phyloP scores from a whole-genome alignment of 2,797 vertebrate species.

The Pipistrellus nathusii region DNA sequence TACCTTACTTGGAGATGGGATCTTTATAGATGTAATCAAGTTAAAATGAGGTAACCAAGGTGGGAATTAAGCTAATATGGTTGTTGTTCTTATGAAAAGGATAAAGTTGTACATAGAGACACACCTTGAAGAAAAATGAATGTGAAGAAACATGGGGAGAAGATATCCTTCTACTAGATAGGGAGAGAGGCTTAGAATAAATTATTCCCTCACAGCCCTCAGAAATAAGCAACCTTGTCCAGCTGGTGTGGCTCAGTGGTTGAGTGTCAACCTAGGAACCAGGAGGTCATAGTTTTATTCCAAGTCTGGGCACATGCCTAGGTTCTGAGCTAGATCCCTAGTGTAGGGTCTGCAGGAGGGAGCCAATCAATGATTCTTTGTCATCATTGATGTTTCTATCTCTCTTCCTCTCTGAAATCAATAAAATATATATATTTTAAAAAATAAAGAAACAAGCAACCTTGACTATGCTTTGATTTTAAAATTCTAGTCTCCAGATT shows the following conservation, averaged over 20 bases:
- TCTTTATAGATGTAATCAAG: neutral
- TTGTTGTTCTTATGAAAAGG: neutral
- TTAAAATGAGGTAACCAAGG: neutral
- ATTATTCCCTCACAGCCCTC: neutral
- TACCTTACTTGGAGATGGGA: neutral
- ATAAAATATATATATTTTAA: no score
- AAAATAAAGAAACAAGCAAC: no score
- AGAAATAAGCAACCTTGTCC: neutral
- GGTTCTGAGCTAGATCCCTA: no score
- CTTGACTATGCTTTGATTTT: neutral
- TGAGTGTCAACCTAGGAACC: no score
- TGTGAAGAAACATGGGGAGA: neutral
- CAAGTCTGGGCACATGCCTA: no score
- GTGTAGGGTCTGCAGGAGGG: no score
- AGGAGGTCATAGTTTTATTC: no score
- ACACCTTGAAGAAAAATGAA: neutral
- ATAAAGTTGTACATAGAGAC: neutral
- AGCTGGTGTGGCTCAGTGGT: no score
- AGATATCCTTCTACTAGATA: neutral
- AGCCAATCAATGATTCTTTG: no score
- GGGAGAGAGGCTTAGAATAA: neutral
- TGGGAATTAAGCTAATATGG: neutral
- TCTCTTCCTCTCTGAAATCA: no score
- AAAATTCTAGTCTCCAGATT: neutral
- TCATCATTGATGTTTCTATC: no score